phyloP scores from a whole-genome alignment of 2,888 invertebrate genomes.

The Andrena bucephala region DNA sequence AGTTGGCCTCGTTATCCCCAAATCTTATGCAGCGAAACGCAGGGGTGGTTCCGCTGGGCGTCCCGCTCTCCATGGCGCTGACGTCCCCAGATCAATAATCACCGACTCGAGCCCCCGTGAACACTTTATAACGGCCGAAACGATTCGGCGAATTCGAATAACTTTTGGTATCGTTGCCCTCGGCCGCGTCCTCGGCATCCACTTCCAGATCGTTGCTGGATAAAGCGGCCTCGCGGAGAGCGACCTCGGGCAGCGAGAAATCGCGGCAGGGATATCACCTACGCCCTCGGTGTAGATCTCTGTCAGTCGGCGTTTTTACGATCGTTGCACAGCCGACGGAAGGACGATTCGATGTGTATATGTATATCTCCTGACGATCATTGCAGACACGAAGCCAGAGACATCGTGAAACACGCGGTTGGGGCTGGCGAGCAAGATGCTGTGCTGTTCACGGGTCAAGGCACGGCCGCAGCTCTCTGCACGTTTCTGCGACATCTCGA shows the following conservation, averaged over 20 bases:
- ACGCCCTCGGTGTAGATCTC: slow-evolving; percentile 31
- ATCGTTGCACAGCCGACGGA: slow-evolving; percentile 38
- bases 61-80: slow-evolving; percentile 58
- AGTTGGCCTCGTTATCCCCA: slow-evolving; percentile 30
- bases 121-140: slow-evolving; percentile 36
- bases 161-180: slow-evolving; percentile 10
- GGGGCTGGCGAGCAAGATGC: slow-evolving; percentile 91
- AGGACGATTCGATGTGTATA: slow-evolving; percentile 45
- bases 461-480: slow-evolving; percentile 91
- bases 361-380: slow-evolving; percentile 42
- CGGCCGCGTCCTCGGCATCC: not conserved
- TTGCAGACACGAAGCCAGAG: slow-evolving; percentile 92
- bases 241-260: slow-evolving; percentile 12
- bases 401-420: slow-evolving; percentile 91
- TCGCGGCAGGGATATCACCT: not conserved
- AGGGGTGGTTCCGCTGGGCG: slow-evolving; percentile 53
- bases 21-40: slow-evolving; percentile 50
- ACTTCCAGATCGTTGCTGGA: not conserved
- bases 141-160: slow-evolving; percentile 41
- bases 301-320: slow-evolving; percentile 21
- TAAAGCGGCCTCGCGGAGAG: slow-evolving; percentile 7
- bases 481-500: slow-evolving; percentile 91
- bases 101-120: slow-evolving; percentile 55
- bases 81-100: slow-evolving; percentile 80
- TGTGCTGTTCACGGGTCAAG: slow-evolving; percentile 86